These are phyloP conservation scores for Drosophila sulfurigaster DNA, from an alignment of 1,140 invertebrate species.

Conservation along the genomic window DNA sequence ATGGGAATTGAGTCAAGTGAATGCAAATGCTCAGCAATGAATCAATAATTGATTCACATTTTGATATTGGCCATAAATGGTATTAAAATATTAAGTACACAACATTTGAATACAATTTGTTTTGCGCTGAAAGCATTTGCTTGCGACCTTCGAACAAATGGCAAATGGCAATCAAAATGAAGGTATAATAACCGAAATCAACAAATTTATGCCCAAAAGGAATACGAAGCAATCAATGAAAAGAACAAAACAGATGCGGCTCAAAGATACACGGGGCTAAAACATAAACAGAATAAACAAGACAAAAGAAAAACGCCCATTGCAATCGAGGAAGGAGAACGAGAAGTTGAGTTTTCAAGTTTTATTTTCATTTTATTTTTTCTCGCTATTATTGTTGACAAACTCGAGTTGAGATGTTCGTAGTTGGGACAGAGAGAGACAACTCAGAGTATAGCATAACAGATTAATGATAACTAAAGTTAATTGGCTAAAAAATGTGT, in stretches of 20 bases:
- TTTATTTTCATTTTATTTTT: slow-evolving; percentile 4
- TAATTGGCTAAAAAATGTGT: slow-evolving; percentile 52
- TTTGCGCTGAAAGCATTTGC: not conserved
- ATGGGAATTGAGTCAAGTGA: slow-evolving; percentile 5
- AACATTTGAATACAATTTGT: slow-evolving; percentile 16
- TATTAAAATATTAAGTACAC: slow-evolving; percentile 13
- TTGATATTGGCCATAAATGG: not conserved
- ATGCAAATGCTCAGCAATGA: slow-evolving; percentile 23
- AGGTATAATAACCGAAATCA: slow-evolving; percentile 26
- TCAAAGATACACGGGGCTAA: slow-evolving; percentile 9
- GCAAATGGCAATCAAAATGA: slow-evolving; percentile 33
- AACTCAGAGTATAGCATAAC: slow-evolving; percentile 31
- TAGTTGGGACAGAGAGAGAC: not conserved
- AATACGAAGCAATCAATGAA: slow-evolving; percentile 29
- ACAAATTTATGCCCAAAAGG: slow-evolving; percentile 40
- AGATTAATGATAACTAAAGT: slow-evolving; percentile 55
- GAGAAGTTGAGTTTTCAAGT: slow-evolving; percentile 20
- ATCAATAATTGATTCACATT: slow-evolving; percentile 18
- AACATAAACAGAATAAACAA: slow-evolving; percentile 13
- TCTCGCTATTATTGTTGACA: slow-evolving; percentile 19
- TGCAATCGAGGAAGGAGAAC: slow-evolving; percentile 15
- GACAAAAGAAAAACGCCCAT: slow-evolving; percentile 14
- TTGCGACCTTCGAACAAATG: not conserved
- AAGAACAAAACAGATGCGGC: slow-evolving; percentile 33
- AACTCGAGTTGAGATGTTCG: not conserved